Conservation (phyloP, 1,140 invertebrate species). For the Amyelois transitella region DNA sequence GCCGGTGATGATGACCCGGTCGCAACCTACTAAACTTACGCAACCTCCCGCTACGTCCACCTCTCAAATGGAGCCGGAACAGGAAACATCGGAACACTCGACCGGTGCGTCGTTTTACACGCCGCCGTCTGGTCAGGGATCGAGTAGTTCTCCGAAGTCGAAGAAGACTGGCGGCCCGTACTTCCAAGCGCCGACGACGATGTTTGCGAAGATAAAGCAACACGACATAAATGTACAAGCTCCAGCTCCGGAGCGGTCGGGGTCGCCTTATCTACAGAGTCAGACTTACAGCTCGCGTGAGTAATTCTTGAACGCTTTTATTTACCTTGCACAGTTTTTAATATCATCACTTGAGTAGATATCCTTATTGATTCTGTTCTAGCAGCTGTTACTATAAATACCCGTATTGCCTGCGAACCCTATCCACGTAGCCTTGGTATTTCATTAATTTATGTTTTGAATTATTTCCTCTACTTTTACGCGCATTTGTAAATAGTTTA, state of each 20-base stretch:
- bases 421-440: too few species aligned
- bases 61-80: not conserved
- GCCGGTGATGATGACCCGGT: not conserved
- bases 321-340: too few species aligned
- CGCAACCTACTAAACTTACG: not conserved
- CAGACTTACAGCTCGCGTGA: not conserved
- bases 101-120: constrained; percentile 27
- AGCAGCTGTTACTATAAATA: too few species aligned
- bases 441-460: too few species aligned
- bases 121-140: constrained; percentile 13
- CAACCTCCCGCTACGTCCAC: not conserved
- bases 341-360: too few species aligned
- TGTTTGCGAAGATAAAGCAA: constrained; percentile 19
- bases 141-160: constrained; percentile 10
- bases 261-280: not conserved
- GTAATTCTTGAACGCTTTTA: not conserved
- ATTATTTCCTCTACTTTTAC: too few species aligned
- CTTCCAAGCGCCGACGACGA: constrained; percentile 28
- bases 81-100: constrained; percentile 16
- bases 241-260: not conserved
- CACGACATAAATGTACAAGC: not conserved
- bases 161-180: constrained; percentile 9
- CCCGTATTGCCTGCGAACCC: too few species aligned
- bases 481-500: too few species aligned
- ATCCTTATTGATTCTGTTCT: too few species aligned